phyloP scores from a whole-genome alignment of 2,888 invertebrate species.

The Phasia obesa region DNA sequence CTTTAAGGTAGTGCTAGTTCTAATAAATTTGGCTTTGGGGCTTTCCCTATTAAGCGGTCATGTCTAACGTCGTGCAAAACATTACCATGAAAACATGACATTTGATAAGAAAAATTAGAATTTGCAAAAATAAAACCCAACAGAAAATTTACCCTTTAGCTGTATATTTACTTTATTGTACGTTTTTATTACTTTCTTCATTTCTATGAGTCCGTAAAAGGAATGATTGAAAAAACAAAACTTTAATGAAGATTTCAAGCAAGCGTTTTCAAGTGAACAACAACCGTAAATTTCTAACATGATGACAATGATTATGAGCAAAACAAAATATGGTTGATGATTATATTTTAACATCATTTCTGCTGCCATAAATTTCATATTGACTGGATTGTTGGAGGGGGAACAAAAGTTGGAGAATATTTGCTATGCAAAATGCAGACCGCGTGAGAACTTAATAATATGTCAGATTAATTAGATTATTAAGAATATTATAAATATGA shows the following conservation, averaged over 20 bases:
- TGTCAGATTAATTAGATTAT: conserved; percentile 60
- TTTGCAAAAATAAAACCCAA: too few species aligned
- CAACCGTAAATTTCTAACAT: conserved; percentile 38
- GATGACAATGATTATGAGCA: conserved; percentile 17
- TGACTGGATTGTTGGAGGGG: background rate
- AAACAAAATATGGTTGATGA: background rate
- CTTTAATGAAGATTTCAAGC: conserved; percentile 58
- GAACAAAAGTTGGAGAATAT: background rate
- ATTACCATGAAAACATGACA: too few species aligned
- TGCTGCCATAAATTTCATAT: background rate
- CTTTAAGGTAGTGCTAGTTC: too few species aligned
- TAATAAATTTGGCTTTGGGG: too few species aligned
- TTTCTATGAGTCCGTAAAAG: background rate
- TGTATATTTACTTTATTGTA: background rate
- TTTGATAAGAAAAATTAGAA: too few species aligned
- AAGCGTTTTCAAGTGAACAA: conserved; percentile 46
- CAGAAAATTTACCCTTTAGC: conserved; percentile 16
- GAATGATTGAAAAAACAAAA: conserved; percentile 35
- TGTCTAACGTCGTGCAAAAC: too few species aligned
- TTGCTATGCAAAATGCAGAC: conserved; percentile 29
- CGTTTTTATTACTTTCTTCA: conserved; percentile 3
- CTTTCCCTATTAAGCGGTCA: too few species aligned
- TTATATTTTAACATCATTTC: background rate
- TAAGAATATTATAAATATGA: background rate
- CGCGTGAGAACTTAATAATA: conserved; percentile 51